phyloP scores from a whole-genome alignment of 2,888 invertebrate species.

The Tiphia femorata region DNA sequence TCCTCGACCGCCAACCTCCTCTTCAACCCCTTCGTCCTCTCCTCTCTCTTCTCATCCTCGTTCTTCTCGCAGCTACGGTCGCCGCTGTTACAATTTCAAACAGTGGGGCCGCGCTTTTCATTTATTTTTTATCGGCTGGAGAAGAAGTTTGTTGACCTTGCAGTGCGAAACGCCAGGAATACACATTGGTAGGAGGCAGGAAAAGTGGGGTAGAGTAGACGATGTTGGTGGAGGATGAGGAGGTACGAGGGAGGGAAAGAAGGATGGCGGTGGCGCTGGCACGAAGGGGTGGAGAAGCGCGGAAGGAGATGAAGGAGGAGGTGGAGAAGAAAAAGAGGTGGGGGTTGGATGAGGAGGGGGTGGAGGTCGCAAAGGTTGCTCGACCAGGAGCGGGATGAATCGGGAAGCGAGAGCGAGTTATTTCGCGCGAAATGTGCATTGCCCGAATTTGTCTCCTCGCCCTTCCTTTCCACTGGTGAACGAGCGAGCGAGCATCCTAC shows the following conservation, averaged over 20 bases:
- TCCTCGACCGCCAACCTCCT: too few species aligned
- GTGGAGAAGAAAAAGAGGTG: neutral
- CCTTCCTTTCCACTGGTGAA: constrained; percentile 14
- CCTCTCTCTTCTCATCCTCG: neutral
- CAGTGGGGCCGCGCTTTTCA: constrained; percentile 53
- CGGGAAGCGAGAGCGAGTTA: constrained; percentile 46
- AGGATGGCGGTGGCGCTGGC: constrained; percentile 16
- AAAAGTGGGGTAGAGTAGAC: constrained; percentile 53
- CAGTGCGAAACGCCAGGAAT: constrained; percentile 58
- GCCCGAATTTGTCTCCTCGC: constrained; percentile 42
- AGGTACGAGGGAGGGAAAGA: neutral
- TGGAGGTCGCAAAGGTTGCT: too few species aligned
- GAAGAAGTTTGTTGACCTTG: constrained; percentile 60
- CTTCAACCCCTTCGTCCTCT: constrained; percentile 1
- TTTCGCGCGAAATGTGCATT: constrained; percentile 51
- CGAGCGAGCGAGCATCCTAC: too few species aligned
- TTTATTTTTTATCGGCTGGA: constrained; percentile 57
- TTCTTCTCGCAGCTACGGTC: constrained; percentile 34
- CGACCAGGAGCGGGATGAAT: constrained; percentile 51
- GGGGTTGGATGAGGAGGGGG: constrained; percentile 21
- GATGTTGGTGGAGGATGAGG: constrained; percentile 14
- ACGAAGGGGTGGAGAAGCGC: neutral
- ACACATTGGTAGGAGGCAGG: constrained; percentile 52
- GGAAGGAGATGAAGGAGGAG: constrained; percentile 4
- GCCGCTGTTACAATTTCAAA: constrained; percentile 57